Percentiles rank a stretch among this genome's conserved stretches.
phyloP scores from a whole-genome alignment of 2,113 vertebrate species.

The Lycocorax pyrrhopterus region DNA sequence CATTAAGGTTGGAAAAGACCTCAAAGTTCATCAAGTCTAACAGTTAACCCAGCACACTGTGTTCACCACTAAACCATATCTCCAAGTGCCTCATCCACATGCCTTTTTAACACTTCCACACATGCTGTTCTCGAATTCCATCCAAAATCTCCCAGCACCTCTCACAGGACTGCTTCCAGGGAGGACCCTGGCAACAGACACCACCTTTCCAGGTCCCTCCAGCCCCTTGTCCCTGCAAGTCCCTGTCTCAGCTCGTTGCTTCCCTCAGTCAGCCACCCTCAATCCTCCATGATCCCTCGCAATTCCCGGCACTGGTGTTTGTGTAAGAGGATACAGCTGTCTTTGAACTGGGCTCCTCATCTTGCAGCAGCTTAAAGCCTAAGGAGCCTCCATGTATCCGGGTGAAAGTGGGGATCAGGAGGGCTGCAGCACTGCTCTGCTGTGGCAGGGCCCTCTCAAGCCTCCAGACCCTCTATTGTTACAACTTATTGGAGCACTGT shows the following conservation, averaged over 20 bases:
- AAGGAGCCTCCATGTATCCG: not conserved
- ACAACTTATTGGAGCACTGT: not conserved
- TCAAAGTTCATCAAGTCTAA: not conserved
- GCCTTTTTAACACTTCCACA: not conserved
- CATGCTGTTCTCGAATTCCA: not conserved
- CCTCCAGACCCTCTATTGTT: not conserved
- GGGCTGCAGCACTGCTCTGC: not conserved
- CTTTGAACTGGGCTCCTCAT: not conserved
- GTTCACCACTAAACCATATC: not conserved
- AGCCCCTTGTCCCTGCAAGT: not conserved
- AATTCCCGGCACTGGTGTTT: not conserved
- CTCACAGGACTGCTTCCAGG: not conserved
- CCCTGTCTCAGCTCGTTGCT: not conserved
- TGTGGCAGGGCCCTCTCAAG: not conserved
- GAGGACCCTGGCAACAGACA: not conserved
- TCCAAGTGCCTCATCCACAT: not conserved
- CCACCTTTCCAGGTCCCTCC: not conserved
- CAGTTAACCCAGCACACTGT: not conserved
- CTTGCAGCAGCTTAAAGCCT: not conserved
- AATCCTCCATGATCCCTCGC: not conserved
- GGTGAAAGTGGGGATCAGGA: not conserved
- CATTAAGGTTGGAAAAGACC: not conserved
- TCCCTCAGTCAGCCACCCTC: not conserved
- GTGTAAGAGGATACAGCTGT: not conserved
- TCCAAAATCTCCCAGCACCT: not conserved